A percentile compares a stretch with the other conserved stretches of the same genome.
phyloP scores from a whole-genome alignment of 2,888 invertebrate species.

The Brachycybe producta region DNA sequence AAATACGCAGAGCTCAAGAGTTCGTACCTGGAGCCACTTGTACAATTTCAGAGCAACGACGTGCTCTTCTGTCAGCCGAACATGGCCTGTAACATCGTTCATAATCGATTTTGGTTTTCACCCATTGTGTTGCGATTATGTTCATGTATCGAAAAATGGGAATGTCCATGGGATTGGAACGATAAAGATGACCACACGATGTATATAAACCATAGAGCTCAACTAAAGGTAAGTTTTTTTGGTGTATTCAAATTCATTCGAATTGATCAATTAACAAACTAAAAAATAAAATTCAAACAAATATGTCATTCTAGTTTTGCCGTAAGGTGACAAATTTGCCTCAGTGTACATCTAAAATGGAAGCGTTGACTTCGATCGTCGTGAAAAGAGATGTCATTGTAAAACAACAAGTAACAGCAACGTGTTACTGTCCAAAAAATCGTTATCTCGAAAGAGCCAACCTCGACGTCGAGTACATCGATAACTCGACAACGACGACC shows the following conservation, averaged over 20 bases:
- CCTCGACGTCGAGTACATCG: neutral
- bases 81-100: slow-evolving; percentile 26
- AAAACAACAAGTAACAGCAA: neutral
- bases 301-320: slow-evolving; percentile 4
- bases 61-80: no score
- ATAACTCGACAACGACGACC: neutral
- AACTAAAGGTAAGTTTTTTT: slow-evolving; percentile 42
- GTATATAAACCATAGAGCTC: slow-evolving; percentile 45
- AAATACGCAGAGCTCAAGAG: neutral
- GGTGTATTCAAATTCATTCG: neutral
- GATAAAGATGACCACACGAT: slow-evolving; percentile 30
- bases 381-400: neutral
- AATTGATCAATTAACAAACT: neutral
- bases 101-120: slow-evolving; percentile 41
- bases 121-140: slow-evolving; percentile 47
- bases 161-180: slow-evolving; percentile 40
- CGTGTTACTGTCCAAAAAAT: slow-evolving; percentile 3
- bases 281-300: no score
- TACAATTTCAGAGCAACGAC: no score
- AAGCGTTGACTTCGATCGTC: neutral
- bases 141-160: slow-evolving; percentile 43
- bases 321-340: neutral
- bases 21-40: neutral
- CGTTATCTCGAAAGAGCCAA: neutral
- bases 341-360: neutral